Percentiles rank a stretch among this genome's conserved stretches.
Evolutionary conservation across 2,113 vertebrate genomes (phyloP).

Genomic region (Neomonachus schauinslandi): DNA sequence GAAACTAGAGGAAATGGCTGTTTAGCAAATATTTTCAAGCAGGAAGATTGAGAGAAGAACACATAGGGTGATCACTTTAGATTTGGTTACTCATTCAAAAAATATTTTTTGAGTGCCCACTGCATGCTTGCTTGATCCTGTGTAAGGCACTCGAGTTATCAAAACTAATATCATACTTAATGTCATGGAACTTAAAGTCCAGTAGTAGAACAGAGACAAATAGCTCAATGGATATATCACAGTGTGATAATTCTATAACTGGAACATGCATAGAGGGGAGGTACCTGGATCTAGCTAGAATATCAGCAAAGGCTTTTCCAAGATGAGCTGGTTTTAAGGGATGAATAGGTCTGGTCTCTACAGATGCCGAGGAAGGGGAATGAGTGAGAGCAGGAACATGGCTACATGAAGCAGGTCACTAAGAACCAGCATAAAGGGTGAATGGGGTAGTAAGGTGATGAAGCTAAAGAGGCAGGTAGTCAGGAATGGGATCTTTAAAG

Average conservation of each 20-base stretch:
- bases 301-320: not conserved
- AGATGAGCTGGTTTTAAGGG: not conserved
- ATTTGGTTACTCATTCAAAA: not conserved
- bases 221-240: not conserved
- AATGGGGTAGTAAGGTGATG: not conserved
- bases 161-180: not conserved
- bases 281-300: not conserved
- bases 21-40: not conserved
- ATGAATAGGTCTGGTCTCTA: not conserved
- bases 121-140: not conserved
- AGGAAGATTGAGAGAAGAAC: not conserved
- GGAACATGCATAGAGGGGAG: not conserved
- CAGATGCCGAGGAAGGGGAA: not conserved
- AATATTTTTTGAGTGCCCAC: not conserved
- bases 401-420: not conserved
- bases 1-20: not conserved
- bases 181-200: not conserved
- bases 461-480: not conserved
- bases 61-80: not conserved
- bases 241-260: not conserved
- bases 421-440: not conserved
- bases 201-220: not conserved
- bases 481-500: not conserved
- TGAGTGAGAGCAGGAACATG: not conserved
- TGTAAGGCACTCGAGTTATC: not conserved